Evolutionary conservation across 2,113 vertebrate species (phyloP).

Genomic region (Chloroceryle aenea): DNA sequence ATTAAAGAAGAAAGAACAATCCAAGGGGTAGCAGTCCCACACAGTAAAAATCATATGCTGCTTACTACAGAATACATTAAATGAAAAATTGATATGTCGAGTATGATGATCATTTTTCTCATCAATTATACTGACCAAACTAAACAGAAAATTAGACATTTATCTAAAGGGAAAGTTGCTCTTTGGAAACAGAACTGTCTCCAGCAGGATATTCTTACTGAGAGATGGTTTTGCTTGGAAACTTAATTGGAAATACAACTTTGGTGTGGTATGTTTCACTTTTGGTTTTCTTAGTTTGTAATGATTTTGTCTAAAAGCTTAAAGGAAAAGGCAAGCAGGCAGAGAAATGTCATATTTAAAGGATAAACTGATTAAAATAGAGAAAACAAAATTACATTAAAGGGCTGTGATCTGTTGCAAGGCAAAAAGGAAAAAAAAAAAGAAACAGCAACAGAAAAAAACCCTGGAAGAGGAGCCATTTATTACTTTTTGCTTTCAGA

Average conservation of each 20-base stretch:
- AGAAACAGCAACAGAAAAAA: background rate
- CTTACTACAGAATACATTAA: background rate
- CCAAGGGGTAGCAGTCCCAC: background rate
- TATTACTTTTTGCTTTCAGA: background rate
- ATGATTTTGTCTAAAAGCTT: slow-evolving; percentile 40
- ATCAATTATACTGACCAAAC: background rate
- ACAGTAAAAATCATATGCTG: background rate
- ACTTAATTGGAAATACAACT: background rate
- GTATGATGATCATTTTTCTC: background rate
- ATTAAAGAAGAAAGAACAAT: background rate
- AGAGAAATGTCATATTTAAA: slow-evolving; percentile 16
- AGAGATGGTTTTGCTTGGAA: background rate
- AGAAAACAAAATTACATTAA: slow-evolving; percentile 10
- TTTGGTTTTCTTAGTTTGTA: background rate
- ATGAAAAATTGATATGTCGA: background rate
- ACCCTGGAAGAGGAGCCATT: background rate
- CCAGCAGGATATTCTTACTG: background rate
- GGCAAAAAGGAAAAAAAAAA: background rate
- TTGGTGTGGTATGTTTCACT: background rate
- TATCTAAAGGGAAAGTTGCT: background rate
- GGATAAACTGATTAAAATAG: slow-evolving; percentile 46
- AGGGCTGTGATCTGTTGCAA: slow-evolving; percentile 18
- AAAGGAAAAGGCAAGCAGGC: background rate
- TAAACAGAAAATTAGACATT: background rate
- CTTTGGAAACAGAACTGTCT: slow-evolving; percentile 12